Evolutionary conservation across 2,113 vertebrate genomes (phyloP).

Genomic region (Tragulus kanchil): DNA sequence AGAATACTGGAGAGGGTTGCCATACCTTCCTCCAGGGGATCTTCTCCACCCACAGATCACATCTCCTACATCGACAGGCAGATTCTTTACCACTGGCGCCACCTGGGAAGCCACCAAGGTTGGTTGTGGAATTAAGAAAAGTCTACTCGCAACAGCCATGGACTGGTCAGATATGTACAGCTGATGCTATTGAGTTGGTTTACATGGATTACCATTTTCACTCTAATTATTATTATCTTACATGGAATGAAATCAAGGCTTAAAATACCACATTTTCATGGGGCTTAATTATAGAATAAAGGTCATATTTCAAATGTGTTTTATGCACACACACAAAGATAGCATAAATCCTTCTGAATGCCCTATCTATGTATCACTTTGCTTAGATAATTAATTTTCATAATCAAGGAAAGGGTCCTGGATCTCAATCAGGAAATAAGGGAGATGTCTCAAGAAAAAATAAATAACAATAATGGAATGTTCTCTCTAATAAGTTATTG

Average conservation of each 20-base stretch:
- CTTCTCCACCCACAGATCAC: background rate
- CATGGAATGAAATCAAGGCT: background rate
- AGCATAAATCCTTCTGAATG: background rate
- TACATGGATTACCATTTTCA: background rate
- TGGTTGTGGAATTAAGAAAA: background rate
- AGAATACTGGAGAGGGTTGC: background rate
- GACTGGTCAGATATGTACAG: background rate
- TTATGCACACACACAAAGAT: background rate
- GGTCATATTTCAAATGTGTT: background rate
- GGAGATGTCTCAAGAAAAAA: background rate
- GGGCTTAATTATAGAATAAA: conserved; percentile 5
- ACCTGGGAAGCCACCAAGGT: background rate
- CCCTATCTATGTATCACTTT: background rate
- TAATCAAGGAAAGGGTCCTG: background rate
- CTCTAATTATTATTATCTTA: conserved; percentile 18
- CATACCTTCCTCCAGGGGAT: background rate
- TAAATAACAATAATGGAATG: background rate
- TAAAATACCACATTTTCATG: conserved; percentile 15
- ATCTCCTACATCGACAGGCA: background rate
- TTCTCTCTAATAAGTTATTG: background rate
- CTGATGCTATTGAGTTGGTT: background rate
- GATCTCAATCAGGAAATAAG: background rate
- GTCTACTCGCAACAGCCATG: background rate
- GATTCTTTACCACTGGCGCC: background rate
- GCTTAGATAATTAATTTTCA: background rate